Evolutionary conservation across 53 echinoderm and acorn worm genomes (phyloP), one percentile per base, ranked within the genome.

Genomic region (Patiria pectinifera): DNA sequence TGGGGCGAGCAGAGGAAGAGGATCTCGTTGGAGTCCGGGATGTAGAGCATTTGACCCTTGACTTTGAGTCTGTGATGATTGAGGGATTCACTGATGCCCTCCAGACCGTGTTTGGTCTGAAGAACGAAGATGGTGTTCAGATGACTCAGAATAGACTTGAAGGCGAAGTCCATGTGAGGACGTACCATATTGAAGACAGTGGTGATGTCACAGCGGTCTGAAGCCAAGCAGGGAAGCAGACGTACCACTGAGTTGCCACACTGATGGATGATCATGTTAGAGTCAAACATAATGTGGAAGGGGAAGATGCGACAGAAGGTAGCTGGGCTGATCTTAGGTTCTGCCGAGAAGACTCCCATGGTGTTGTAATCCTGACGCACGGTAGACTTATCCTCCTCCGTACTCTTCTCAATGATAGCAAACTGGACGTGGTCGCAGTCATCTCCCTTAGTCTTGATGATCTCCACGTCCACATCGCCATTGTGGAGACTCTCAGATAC

Each of bases 401-500:
- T 86, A 15, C 87, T 91, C 86, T 96, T 96, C 84, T 96, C 94
- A 59, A 98, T 92, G 88, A 98, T 96, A 59, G 95, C 96, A 80
- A 98, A 96, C 91, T 98, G 98, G 6, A 98, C 98, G 77, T 98
- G 98, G 62, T 98, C 98, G 82, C 96, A 96, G 86, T 96, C 94
- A 59, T 98, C 98, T 26, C 95, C 96, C 46, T 92, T 95, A 70
- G 90, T 91, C 87, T 96, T 96, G 78, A 96, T 94, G 48, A 98
- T 98, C 79, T 96, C 95, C 10, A 98, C 98, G 8, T 95, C 92
- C 2, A 98, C 96, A 60, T 98, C 98, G 11, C 95, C 93, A 22
- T 93, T 82, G 89, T 98, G 96, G 45, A 98, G 94, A 43, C 94
- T 93, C 82, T 93, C 94, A 2, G 98, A 95, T 18, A 98, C 96